Conservation (phyloP, 2,113 vertebrate genomes). For the Campylorhamphus procurvoides region DNA sequence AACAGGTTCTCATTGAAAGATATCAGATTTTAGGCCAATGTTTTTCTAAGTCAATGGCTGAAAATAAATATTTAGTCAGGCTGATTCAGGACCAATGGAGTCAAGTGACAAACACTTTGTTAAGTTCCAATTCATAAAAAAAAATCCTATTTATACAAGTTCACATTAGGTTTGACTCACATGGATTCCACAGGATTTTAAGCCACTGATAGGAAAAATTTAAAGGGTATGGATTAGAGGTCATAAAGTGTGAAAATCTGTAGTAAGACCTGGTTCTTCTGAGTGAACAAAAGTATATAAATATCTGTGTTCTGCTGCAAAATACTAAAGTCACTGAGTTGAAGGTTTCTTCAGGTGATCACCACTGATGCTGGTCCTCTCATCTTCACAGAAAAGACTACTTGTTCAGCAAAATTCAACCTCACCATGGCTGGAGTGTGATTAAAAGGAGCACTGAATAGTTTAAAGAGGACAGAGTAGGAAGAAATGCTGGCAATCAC, state of each 20-base stretch:
- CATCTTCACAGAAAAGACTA: neutral
- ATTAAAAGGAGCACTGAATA: neutral
- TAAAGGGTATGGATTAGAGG: neutral
- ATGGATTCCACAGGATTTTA: neutral
- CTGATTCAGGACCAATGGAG: neutral
- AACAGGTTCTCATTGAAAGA: neutral
- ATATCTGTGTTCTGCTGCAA: neutral
- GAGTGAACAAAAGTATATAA: neutral
- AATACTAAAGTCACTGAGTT: neutral
- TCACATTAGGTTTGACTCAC: neutral
- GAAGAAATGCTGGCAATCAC: neutral
- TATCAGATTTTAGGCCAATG: neutral
- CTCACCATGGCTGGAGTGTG: neutral
- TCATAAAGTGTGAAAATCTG: neutral
- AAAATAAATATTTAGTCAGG: conserved; percentile 18
- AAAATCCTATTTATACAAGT: neutral
- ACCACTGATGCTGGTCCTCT: neutral
- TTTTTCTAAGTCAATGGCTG: neutral
- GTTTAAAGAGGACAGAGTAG: neutral
- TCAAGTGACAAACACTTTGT: neutral
- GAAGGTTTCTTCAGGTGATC: neutral
- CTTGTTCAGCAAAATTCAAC: neutral
- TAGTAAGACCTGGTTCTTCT: neutral
- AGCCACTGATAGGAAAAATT: neutral
- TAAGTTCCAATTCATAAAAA: neutral